These are phyloP conservation scores for Panthera leo DNA, from an alignment of 2,113 vertebrate species.

Conservation along the genomic window DNA sequence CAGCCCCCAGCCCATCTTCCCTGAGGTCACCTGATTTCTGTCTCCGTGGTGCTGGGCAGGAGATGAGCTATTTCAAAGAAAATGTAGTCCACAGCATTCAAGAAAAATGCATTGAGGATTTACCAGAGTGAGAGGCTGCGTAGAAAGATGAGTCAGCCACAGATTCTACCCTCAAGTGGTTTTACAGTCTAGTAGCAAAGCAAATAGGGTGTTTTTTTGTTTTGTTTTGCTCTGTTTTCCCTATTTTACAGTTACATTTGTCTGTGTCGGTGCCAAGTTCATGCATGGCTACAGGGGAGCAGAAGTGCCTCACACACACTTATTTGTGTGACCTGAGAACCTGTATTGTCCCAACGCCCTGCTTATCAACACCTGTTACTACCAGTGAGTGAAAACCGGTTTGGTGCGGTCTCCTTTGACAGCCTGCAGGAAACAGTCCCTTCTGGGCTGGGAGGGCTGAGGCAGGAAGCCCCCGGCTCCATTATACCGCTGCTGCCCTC, in stretches of 20 bases:
- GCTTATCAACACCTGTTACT: rapidly evolving
- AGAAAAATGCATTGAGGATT: conserved; percentile 6
- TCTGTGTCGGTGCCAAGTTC: not conserved
- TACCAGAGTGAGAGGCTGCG: not conserved
- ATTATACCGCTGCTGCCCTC: not conserved
- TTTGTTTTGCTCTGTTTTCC: not conserved
- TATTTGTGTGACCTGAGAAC: not conserved
- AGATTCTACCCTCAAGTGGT: not conserved
- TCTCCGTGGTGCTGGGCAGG: not conserved
- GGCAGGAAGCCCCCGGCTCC: not conserved
- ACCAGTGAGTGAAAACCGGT: rapidly evolving
- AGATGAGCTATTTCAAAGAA: conserved; percentile 34
- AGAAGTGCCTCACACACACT: not conserved
- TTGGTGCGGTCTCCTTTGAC: no score
- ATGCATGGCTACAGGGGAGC: no score
- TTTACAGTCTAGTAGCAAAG: conserved; percentile 63
- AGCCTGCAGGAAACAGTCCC: not conserved
- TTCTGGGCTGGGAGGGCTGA: not conserved
- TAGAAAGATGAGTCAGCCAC: conserved; percentile 35
- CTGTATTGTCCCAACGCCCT: not conserved
- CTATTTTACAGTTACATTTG: not conserved
- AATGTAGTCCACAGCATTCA: not conserved
- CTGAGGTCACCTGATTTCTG: not conserved
- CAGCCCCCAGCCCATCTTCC: not conserved
- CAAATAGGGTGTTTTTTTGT: not conserved